A percentile compares a stretch with the other conserved stretches of the same genome.
phyloP scores from a whole-genome alignment of 2,113 vertebrate species.

The Sylvietta virens region DNA sequence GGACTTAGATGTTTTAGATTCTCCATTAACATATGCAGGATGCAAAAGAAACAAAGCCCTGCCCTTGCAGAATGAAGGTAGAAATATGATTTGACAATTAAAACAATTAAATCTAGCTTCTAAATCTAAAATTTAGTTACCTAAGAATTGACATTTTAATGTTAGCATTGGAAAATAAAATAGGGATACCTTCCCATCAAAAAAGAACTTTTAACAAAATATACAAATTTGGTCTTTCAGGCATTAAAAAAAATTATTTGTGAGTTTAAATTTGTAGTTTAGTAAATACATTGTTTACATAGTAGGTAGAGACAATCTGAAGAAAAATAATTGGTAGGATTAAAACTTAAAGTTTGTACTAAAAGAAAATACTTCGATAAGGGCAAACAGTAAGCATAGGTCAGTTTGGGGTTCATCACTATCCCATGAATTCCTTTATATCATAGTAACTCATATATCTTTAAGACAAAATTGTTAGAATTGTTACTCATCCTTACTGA shows the following conservation, averaged over 20 bases:
- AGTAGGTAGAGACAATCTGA: not conserved
- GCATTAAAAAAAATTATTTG: not conserved
- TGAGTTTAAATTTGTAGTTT: not conserved
- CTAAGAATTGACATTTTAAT: not conserved
- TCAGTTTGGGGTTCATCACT: not conserved
- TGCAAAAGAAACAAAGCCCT: not conserved
- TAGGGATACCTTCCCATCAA: not conserved
- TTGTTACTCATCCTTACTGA: not conserved
- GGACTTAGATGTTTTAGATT: not conserved
- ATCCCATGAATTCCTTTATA: not conserved
- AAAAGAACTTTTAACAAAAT: not conserved
- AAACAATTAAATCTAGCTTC: not conserved
- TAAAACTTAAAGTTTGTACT: not conserved
- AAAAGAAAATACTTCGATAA: slow-evolving; percentile 26
- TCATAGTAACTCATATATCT: not conserved
- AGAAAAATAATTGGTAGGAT: not conserved
- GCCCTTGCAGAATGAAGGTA: not conserved
- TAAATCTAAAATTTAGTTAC: not conserved
- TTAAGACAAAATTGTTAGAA: not conserved
- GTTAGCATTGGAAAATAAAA: not conserved
- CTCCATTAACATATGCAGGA: not conserved
- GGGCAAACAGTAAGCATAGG: not conserved
- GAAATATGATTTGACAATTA: not conserved
- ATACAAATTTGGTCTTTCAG: not conserved
- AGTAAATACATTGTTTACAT: not conserved